Conservation (phyloP, 1,140 invertebrate genomes). For the Rhysida immarginata region DNA sequence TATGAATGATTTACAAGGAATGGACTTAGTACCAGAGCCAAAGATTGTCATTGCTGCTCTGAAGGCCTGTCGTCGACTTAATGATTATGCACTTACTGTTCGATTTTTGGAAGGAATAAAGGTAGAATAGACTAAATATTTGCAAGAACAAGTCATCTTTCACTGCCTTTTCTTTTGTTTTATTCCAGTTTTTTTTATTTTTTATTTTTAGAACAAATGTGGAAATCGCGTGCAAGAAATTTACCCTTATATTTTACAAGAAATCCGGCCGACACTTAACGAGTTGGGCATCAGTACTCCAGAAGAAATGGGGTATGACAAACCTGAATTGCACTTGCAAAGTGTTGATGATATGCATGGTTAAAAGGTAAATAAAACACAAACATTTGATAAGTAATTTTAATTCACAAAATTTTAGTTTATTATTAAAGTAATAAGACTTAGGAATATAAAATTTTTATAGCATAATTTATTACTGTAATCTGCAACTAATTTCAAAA, state of each 20-base stretch:
- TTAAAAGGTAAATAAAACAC: no score
- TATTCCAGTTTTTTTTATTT: no score
- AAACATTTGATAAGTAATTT: no score
- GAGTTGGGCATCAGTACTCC: constrained; percentile 88
- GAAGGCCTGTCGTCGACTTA: constrained; percentile 76
- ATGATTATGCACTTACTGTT: constrained; percentile 82
- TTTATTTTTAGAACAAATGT: constrained; percentile 51
- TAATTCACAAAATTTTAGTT: no score
- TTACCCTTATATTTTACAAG: constrained; percentile 83
- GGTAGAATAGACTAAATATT: no score
- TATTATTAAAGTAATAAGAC: no score
- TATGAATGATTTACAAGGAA: constrained; percentile 49
- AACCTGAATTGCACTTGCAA: constrained; percentile 78
- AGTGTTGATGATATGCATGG: constrained; percentile 52
- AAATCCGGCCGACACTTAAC: constrained; percentile 78
- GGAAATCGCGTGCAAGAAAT: constrained; percentile 59
- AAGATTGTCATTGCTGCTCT: constrained; percentile 81
- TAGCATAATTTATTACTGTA: no score
- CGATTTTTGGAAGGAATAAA: constrained; percentile 85
- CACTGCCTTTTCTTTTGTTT: no score
- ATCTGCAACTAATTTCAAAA: no score
- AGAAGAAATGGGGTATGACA: constrained; percentile 91
- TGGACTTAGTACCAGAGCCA: constrained; percentile 91
- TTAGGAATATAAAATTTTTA: no score
- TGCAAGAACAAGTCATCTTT: no score